Conservation (phyloP, 2,113 vertebrate species). For the Leptocoma aspasia region DNA sequence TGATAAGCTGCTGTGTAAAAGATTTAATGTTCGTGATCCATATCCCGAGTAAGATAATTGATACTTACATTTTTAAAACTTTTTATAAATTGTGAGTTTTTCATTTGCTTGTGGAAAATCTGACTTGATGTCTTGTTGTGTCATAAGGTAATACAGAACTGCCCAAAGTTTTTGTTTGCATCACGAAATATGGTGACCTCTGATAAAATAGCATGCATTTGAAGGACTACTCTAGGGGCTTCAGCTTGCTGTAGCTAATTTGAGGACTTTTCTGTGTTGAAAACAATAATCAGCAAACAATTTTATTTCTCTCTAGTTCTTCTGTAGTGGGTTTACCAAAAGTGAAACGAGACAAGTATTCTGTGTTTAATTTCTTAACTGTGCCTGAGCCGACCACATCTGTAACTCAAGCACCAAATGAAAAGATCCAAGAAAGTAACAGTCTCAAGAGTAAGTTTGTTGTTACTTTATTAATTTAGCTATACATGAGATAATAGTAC, state of each 20-base stretch:
- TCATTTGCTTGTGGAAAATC: neutral
- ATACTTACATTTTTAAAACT: neutral
- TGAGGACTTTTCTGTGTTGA: neutral
- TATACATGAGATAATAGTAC: neutral
- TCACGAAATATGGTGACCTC: neutral
- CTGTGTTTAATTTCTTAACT: conserved; percentile 93
- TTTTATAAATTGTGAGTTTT: neutral
- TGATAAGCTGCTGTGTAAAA: conserved; percentile 90
- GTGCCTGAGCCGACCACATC: conserved; percentile 68
- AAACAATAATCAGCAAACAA: neutral
- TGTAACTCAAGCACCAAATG: neutral
- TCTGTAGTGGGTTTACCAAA: conserved; percentile 84
- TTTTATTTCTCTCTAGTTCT: conserved; percentile 74
- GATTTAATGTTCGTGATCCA: conserved; percentile 93
- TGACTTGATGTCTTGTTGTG: neutral
- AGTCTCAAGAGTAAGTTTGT: conserved; percentile 66
- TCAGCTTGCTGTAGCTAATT: neutral
- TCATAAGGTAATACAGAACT: neutral
- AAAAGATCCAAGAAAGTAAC: conserved; percentile 4
- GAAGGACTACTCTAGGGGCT: neutral
- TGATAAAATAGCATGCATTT: neutral
- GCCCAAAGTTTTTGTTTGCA: neutral
- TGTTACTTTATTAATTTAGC: neutral
- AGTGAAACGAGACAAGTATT: conserved; percentile 95
- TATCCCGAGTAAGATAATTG: conserved; percentile 84